Base-by-base conservation (phyloP, 2,797 vertebrate genomes). In the Onychomys torridus region DNA sequence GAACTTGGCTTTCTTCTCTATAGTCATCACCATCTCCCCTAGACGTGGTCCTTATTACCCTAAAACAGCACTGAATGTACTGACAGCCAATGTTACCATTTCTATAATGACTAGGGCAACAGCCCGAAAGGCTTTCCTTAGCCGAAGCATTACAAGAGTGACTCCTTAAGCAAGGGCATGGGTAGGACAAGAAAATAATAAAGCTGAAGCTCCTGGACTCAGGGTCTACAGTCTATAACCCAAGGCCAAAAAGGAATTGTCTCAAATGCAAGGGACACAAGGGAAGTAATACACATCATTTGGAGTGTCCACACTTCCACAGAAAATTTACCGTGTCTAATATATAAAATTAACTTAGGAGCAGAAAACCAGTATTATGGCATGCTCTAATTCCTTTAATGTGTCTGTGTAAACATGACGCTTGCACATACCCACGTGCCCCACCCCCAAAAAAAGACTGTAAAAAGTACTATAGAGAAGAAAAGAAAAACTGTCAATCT, bases 211-310 rank as follows among this genome's bases (percentile, higher is more conserved):
- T 37, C 93, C 40, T 86, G 19, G 34, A 87, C 6, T 91, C 6
- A 91, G 21, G 14, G 49, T 71, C 52, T 84, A 27, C 17, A 82
- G 69, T 32, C 11, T 88, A 29, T 19, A 91, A 82, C 1, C 14
- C 27, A 83, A 96, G 94, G 34, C 17, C 88, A 86, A 91, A 63
- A 89, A 16, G 43, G 55, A 6, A 82, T 82, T 78, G 71, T 81
- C 67, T 94, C 23, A 75, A 78, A 77, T 34, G 1, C 67, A 85
- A 81, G 1, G 19, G 76, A 49, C 3, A 65, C 2, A 14, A 6
- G 55, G 46, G 9, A 25, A 91, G 69, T 76, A 63, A 75, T 37
- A 61, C 37, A 90, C 21, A 49, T 2, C 14, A 23, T 84, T 90
- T 90, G 89, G 55, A 88, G 40, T 40, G 91, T 73, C 40, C 77